These are phyloP conservation scores for Palythoa grandis DNA, from an alignment of 92 coral and sea anemone genomes.

Conservation along the genomic window DNA sequence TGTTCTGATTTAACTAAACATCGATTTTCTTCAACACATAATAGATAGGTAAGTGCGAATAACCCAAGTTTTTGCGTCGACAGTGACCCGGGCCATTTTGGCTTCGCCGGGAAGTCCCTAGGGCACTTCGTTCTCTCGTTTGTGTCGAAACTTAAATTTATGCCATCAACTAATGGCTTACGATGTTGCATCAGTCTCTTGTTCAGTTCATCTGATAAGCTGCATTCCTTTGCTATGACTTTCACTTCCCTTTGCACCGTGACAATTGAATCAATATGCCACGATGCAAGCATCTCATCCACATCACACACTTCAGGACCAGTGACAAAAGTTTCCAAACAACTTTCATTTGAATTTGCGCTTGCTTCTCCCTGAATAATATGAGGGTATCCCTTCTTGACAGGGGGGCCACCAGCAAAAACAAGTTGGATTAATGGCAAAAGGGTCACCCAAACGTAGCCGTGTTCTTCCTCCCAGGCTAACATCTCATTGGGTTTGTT, in stretches of 20 bases:
- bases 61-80: conserved; percentile 77
- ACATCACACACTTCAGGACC: conserved; percentile 31
- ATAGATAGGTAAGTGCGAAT: conserved; percentile 66
- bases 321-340: background rate
- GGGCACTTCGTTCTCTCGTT: background rate
- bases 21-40: conserved; percentile 55
- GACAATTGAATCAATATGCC: conserved; percentile 38
- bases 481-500: conserved; percentile 65
- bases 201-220: background rate
- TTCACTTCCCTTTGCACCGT: background rate
- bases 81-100: conserved; percentile 64
- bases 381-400: background rate
- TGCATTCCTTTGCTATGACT: background rate
- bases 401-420: conserved; percentile 71
- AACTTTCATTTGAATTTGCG: background rate
- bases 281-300: conserved; percentile 21
- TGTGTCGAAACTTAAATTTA: background rate
- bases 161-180: background rate
- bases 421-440: conserved; percentile 78
- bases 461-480: conserved; percentile 57
- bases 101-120: background rate
- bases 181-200: background rate
- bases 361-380: background rate
- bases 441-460: conserved; percentile 88
- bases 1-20: conserved; percentile 57